Base-by-base conservation (phyloP, 2,888 invertebrate species). In the Yponomeuta sedellus region DNA sequence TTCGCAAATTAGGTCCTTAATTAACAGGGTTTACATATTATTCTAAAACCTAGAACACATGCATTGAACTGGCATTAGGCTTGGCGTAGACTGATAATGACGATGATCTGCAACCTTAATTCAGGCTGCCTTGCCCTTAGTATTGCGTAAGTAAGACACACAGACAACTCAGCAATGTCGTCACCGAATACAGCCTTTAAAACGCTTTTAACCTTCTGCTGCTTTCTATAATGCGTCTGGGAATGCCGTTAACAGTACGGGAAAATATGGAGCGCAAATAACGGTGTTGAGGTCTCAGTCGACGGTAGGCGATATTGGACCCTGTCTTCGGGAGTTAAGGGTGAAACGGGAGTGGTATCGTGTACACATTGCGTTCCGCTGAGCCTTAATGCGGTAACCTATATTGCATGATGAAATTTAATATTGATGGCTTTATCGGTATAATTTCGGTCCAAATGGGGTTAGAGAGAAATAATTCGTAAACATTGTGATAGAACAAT, bases 371-470 rank as follows among this genome's bases (percentile, higher is more conserved):
- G 44, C 44, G 44, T 52, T 10, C 4, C 12, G n/a, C n/a, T n/a
- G n/a, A n/a, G n/a, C 44, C 44, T 44, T 16, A 52, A 52, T 52
- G 44, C 44, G 44, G 44, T 52, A 52, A 52, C 44, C 44, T 52
- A 52, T 52, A 16, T 12, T 52, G 44, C 5, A 52, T 16, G 16
- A 52, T 4, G 16, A 16, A 52, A 52, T 52, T 52, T 52, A 52
- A 52, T 52, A 52, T 52, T 52, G 44, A 52, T 16, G 16, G 44
- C 44, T 5, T 12, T 52, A 16, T 52, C 44, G 44, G 16, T 12
- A 52, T 16, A 12, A 16, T 52, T 52, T 16, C 44, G 16, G 12
- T 52, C 44, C 44, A 12, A 5, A 16, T 16, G 16, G 44, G 44
- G 44, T 52, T 52, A 52, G 16, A 16, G 44, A 10, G 12, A 52